phyloP scores from a whole-genome alignment of 2,113 vertebrate genomes.

The Halcyon senegalensis region DNA sequence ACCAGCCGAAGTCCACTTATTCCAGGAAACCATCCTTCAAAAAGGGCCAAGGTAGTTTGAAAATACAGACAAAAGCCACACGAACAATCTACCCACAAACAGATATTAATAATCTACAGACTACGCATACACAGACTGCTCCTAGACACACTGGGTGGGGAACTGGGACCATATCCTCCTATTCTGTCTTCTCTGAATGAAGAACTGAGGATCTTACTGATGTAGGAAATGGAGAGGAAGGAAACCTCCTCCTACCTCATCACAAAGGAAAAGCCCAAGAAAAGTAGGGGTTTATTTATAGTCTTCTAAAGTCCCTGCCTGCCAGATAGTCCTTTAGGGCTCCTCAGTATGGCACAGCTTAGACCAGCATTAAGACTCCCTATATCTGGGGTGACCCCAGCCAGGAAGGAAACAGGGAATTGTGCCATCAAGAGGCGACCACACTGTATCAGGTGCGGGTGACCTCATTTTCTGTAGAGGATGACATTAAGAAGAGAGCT shows the following conservation, averaged over 20 bases:
- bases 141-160: neutral
- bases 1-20: neutral
- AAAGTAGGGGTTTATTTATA: neutral
- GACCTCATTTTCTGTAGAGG: neutral
- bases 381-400: neutral
- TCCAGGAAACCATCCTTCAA: neutral
- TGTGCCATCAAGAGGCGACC: neutral
- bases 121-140: neutral
- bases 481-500: neutral
- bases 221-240: fast-evolving
- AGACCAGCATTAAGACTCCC: neutral
- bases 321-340: neutral
- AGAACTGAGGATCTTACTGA: fast-evolving
- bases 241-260: neutral
- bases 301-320: neutral
- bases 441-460: neutral
- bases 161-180: neutral
- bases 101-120: neutral
- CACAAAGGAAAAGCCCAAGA: neutral
- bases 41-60: neutral
- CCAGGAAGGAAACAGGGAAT: neutral
- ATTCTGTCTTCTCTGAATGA: neutral
- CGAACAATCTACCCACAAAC: neutral
- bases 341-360: neutral
- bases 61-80: neutral